A percentile compares a stretch with the other conserved stretches of the same genome.
Evolutionary conservation across 2,888 invertebrate species (phyloP).

Genomic region (Drosophila barbarae): DNA sequence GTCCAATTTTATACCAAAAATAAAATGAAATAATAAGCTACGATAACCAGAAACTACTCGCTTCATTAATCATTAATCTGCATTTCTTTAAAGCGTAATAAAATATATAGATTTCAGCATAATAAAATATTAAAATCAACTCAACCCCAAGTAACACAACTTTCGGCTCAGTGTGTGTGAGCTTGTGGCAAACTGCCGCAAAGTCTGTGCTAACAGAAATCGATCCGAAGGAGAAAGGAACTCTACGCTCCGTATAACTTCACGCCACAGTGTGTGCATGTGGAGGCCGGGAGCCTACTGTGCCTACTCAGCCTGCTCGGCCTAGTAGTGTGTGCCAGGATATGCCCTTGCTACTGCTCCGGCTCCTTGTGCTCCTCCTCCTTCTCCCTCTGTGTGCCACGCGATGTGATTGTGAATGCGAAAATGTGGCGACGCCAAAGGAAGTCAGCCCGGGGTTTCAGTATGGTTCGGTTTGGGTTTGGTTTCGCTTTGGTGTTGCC

Average conservation of each 20-base stretch:
- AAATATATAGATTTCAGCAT: neutral
- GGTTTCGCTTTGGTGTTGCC: conserved; percentile 19
- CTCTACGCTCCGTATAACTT: conserved; percentile 62
- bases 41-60: neutral
- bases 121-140: neutral
- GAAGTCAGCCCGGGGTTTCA: conserved; percentile 34
- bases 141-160: neutral
- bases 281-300: conserved; percentile 15
- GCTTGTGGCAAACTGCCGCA: conserved; percentile 61
- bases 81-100: accelerated
- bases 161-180: conserved; percentile 24
- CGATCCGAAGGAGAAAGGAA: conserved; percentile 50
- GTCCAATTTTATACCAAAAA: neutral
- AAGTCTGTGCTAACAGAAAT: conserved; percentile 64
- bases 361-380: conserved; percentile 23
- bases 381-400: conserved; percentile 60
- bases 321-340: conserved; percentile 22
- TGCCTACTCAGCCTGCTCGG: conserved; percentile 1
- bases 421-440: conserved; percentile 64
- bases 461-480: conserved; percentile 19
- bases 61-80: neutral
- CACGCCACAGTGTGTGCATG: conserved; percentile 37
- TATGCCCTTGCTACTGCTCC: conserved; percentile 29
- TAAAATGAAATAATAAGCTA: neutral
- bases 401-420: conserved; percentile 73